Conservation (phyloP, 2,888 invertebrate species). For the Dicyrtomina minuta region DNA sequence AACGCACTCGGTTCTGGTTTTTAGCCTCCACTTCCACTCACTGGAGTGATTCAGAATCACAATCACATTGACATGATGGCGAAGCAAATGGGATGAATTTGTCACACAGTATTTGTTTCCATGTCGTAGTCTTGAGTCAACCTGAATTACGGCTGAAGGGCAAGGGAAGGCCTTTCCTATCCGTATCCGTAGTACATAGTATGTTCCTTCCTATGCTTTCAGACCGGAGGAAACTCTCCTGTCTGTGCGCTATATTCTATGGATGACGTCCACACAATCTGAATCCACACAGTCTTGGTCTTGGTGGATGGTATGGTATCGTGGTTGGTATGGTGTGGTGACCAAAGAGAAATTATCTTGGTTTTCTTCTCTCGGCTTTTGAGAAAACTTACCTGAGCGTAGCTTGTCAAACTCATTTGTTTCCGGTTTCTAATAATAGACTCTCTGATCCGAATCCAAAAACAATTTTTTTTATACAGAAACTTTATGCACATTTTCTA, state of each 20-base stretch:
- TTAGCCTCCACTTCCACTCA: not conserved
- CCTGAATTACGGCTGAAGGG: no score
- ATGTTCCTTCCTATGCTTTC: no score
- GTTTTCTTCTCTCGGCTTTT: not conserved
- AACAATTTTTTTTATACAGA: no score
- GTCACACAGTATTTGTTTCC: slow-evolving; percentile 28
- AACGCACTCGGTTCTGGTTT: slow-evolving; percentile 2
- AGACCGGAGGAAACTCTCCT: no score
- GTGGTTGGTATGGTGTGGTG: not conserved
- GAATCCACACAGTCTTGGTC: not conserved
- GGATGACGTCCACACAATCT: no score
- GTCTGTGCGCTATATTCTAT: no score
- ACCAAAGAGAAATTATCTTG: not conserved
- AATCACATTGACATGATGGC: slow-evolving; percentile 14
- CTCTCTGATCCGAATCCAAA: slow-evolving; percentile 12
- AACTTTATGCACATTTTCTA: no score
- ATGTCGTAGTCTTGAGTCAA: no score
- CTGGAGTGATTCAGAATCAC: not conserved
- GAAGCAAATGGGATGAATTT: slow-evolving; percentile 25
- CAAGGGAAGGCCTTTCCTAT: no score
- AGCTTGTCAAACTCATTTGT: no score
- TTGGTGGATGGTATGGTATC: not conserved
- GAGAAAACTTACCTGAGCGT: slow-evolving; percentile 6
- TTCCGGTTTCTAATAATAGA: slow-evolving; percentile 17
- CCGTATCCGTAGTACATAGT: no score